Percentiles rank a stretch among this genome's conserved stretches.
Conservation (phyloP, 2,888 invertebrate species). For the Chrysodeixis includens region DNA sequence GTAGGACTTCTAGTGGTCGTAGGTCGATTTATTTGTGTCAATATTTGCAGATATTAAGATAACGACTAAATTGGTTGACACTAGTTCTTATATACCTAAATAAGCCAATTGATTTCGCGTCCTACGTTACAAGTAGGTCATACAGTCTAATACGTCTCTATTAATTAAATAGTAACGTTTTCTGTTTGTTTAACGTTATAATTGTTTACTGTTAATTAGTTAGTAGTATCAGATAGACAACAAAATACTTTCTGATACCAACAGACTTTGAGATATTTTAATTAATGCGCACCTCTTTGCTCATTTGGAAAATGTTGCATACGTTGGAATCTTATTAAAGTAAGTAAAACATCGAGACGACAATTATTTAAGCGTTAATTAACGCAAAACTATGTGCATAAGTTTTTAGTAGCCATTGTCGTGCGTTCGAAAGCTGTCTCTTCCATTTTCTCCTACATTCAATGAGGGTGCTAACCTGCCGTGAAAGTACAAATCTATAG, state of each 20-base stretch:
- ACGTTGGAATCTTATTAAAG: not conserved
- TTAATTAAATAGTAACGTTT: constrained; percentile 23
- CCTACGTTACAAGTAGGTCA: constrained; percentile 18
- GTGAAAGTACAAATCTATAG: too few relatives aligned
- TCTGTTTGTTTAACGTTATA: constrained; percentile 15
- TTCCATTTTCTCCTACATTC: not conserved
- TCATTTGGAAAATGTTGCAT: constrained; percentile 10
- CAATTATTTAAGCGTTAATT: not conserved
- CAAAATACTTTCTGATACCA: not conserved
- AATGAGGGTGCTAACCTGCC: not conserved
- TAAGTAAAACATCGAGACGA: not conserved
- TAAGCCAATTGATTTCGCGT: constrained; percentile 11
- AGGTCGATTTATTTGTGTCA: constrained; percentile 38
- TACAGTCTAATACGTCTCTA: not conserved
- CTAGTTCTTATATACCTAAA: too few relatives aligned
- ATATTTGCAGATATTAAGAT: constrained; percentile 25
- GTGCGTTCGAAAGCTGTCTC: not conserved
- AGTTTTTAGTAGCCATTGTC: constrained; percentile 1
- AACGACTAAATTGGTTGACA: constrained; percentile 19
- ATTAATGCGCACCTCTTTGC: not conserved
- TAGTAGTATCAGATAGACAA: not conserved
- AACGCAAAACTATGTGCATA: constrained; percentile 5
- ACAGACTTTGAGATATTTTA: constrained; percentile 4
- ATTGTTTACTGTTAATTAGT: constrained; percentile 11
- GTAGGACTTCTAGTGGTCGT: constrained; percentile 43